These are phyloP conservation scores for Paramuricea clavata DNA, from an alignment of 92 coral and sea anemone species.

Conservation along the genomic window DNA sequence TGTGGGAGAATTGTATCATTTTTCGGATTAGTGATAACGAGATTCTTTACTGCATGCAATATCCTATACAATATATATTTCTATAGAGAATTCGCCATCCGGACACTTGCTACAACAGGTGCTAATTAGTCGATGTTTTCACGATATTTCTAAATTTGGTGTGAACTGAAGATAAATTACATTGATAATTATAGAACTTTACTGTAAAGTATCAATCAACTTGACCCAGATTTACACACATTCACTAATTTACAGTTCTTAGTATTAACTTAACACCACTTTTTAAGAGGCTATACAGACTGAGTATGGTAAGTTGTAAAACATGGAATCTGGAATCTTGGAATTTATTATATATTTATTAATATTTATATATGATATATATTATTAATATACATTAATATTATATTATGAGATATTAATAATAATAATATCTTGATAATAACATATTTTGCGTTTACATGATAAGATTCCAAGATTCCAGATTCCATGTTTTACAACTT, in stretches of 20 bases:
- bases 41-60: not conserved
- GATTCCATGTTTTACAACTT: too few relatives aligned
- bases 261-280: not conserved
- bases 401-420: too few relatives aligned
- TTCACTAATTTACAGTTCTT: not conserved
- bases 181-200: not conserved
- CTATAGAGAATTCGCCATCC: not conserved
- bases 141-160: not conserved
- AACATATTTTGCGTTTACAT: too few relatives aligned
- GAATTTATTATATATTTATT: too few relatives aligned
- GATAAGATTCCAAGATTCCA: too few relatives aligned
- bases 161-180: not conserved
- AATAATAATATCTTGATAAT: too few relatives aligned
- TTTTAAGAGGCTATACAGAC: too few relatives aligned
- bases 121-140: not conserved
- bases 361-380: too few relatives aligned
- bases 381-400: too few relatives aligned
- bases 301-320: too few relatives aligned
- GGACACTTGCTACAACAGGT: not conserved
- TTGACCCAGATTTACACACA: not conserved
- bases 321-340: too few relatives aligned
- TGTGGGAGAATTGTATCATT: not conserved
- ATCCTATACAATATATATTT: too few relatives aligned
- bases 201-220: not conserved
- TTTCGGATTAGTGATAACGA: not conserved